Base-by-base conservation (phyloP, 2,797 vertebrate species). In the Vireo griseus region DNA sequence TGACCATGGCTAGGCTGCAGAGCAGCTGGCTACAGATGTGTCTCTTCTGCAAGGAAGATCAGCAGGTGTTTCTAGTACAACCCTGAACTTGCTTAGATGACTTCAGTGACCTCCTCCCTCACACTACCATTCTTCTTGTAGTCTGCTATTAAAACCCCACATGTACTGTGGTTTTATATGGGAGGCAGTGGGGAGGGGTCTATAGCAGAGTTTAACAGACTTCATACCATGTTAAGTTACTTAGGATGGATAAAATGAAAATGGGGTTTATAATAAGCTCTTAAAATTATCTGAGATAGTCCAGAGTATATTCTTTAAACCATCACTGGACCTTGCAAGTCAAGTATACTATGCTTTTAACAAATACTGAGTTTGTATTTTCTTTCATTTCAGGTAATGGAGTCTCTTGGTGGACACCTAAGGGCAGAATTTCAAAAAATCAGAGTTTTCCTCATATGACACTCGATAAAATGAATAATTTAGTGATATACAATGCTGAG, bases 321-420 rank as follows among this genome's bases (percentile, higher is more conserved):
- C 48, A 66, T 35, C 89, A 62, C 33, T 7, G 73, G 45, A 51
- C 24, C 48, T 29, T 71, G 33, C 40, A 78, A 62, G n/a, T 8
- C 40, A 69, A 37, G 20, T 37, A 84, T n/a, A 29, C 21, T 51
- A 11, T 11, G 16, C 19, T 45, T 84, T 55, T 18, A 79, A 42
- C 31, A 47, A 63, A 55, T 11, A 68, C 13, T 75, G 59, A 15
- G 5, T 68, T 79, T 40, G 7, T 74, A 48, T 86, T 83, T 68
- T 54, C 55, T 77, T 83, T 58, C 24, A 14, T 94, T 95, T 44
- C 90, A 98, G 97, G 69, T 19, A 88, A 74, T 2, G 7, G 58
- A 45, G 58, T 88, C 37, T 79, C 78, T 39, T 98, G 98, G 98
- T 98, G 98, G 98, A 98, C 93, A 2, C 98, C 98, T 45, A 80